Evolutionary conservation across 2,797 vertebrate genomes (phyloP).

Genomic region (Gambelia wislizenii): DNA sequence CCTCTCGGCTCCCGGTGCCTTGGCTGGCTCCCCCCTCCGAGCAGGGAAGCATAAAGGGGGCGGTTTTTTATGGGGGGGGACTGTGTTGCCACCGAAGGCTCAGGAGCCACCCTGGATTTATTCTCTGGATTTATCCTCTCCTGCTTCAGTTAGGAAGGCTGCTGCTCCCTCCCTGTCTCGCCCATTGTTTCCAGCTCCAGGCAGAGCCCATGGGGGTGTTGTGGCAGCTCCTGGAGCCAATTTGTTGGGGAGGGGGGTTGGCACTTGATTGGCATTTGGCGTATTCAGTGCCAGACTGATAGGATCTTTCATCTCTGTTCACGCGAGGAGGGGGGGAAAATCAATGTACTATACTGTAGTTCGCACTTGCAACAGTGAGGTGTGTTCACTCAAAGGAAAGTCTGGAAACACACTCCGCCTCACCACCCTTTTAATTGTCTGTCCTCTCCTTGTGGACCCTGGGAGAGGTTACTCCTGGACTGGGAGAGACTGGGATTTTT

Average conservation of each 20-base stretch:
- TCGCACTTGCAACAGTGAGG: not conserved
- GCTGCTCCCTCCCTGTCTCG: constrained; percentile 33
- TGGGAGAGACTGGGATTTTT: not conserved
- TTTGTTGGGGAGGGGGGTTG: not conserved
- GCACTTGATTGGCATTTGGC: constrained; percentile 11
- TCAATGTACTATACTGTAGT: not conserved
- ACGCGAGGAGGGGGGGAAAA: too few relatives aligned
- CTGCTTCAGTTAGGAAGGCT: too few relatives aligned
- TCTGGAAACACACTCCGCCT: not conserved
- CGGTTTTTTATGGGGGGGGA: not conserved
- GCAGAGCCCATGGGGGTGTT: constrained; percentile 76
- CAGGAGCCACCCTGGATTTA: not conserved
- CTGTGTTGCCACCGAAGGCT: not conserved
- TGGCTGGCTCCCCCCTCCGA: too few relatives aligned
- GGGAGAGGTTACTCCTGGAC: not conserved
- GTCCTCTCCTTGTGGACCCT: not conserved
- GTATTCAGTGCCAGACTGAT: not conserved
- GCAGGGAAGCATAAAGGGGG: too few relatives aligned
- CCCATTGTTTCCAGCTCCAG: constrained; percentile 76
- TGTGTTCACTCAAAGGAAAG: not conserved
- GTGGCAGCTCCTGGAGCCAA: constrained; percentile 56
- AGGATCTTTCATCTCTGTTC: not conserved
- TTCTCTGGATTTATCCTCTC: not conserved
- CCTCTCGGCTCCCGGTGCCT: too few relatives aligned
- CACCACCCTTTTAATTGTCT: not conserved